phyloP scores from a whole-genome alignment of 2,113 vertebrate genomes.

The Steatornis caripensis region DNA sequence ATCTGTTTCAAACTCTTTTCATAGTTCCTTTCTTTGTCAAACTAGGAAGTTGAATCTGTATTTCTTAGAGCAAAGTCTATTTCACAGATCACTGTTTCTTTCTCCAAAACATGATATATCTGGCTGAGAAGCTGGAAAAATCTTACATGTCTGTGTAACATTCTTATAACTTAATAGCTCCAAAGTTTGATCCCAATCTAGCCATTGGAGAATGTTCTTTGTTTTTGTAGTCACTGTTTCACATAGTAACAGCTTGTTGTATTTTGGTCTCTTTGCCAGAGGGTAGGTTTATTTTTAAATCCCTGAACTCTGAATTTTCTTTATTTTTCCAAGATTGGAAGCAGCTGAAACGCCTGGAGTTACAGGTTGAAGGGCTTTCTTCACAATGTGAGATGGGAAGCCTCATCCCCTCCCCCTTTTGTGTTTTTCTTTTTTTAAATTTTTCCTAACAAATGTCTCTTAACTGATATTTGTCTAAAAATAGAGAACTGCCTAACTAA shows the following conservation, averaged over 20 bases:
- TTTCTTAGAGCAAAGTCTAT: background rate
- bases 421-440: constrained; percentile 74
- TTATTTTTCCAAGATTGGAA: constrained; percentile 85
- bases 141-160: constrained; percentile 66
- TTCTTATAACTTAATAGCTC: constrained; percentile 70
- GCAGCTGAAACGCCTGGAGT: constrained; percentile 82
- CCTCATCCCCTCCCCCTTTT: constrained; percentile 70
- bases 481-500: constrained; percentile 91
- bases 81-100: constrained; percentile 23
- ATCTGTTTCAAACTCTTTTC: background rate
- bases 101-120: constrained; percentile 59
- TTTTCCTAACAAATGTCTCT: constrained; percentile 88
- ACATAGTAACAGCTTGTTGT: constrained; percentile 86
- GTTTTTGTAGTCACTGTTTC: constrained; percentile 76
- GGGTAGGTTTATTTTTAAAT: constrained; percentile 88
- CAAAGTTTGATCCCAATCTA: constrained; percentile 71
- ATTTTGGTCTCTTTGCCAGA: constrained; percentile 79
- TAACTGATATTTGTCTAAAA: constrained; percentile 94
- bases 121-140: constrained; percentile 73
- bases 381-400: constrained; percentile 76
- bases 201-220: constrained; percentile 82
- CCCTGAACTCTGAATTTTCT: constrained; percentile 82
- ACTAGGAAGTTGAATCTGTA: background rate
- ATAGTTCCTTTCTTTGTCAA: background rate
- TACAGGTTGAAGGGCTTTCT: constrained; percentile 80